A percentile compares a stretch with the other conserved stretches of the same genome.
Conservation (phyloP, 2,797 vertebrate species). For the Centroberyx gerrardi region DNA sequence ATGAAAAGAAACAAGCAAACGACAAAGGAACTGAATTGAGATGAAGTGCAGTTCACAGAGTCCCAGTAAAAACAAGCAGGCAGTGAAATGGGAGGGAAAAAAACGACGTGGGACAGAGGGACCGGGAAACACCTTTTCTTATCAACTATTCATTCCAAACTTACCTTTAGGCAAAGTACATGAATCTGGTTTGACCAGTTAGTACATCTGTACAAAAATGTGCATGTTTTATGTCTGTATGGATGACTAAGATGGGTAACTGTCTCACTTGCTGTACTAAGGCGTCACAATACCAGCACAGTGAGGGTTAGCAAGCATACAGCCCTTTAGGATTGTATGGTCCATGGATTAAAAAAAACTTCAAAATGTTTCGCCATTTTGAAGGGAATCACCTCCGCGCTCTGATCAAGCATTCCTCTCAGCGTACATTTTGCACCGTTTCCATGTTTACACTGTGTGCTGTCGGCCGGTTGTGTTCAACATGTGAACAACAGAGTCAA, state of each 20-base stretch:
- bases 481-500: background rate
- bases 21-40: constrained; percentile 5
- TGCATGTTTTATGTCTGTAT: constrained; percentile 17
- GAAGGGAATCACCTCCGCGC: background rate
- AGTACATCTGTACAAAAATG: constrained; percentile 19
- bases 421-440: background rate
- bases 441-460: constrained; percentile 8
- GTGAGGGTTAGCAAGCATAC: constrained; percentile 54
- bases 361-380: background rate
- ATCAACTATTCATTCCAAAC: constrained; percentile 49
- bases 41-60: constrained; percentile 12
- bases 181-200: background rate
- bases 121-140: constrained; percentile 13
- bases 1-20: constrained; percentile 36
- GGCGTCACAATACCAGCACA: constrained; percentile 42
- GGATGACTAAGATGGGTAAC: constrained; percentile 21
- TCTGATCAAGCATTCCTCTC: constrained; percentile 3
- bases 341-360: background rate
- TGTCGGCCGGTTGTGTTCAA: constrained; percentile 17
- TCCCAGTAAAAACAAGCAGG: constrained; percentile 52
- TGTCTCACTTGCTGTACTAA: constrained; percentile 48
- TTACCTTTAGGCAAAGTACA: constrained; percentile 79
- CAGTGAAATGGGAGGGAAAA: constrained; percentile 53
- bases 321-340: constrained; percentile 75
- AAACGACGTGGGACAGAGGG: constrained; percentile 28